Evolutionary conservation across 2,113 vertebrate species (phyloP).

Genomic region (Chitala chitala): DNA sequence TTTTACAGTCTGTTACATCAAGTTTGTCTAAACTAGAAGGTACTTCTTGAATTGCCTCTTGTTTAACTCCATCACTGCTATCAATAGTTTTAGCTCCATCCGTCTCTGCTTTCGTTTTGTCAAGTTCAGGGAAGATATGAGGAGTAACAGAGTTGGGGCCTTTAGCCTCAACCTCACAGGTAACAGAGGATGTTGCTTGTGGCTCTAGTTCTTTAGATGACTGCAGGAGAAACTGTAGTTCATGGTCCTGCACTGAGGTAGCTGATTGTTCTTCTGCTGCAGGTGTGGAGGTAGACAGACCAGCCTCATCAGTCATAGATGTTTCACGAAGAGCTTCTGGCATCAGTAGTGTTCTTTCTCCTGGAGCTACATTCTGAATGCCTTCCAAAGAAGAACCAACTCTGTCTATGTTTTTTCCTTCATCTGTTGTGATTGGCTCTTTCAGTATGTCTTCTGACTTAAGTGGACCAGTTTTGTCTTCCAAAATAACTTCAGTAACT

Average conservation of each 20-base stretch:
- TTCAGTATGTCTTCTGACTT: slow-evolving; percentile 2
- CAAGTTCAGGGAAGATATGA: slow-evolving; percentile 30
- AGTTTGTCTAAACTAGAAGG: slow-evolving; percentile 43
- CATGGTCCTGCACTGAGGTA: slow-evolving; percentile 71
- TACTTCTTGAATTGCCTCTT: slow-evolving; percentile 41
- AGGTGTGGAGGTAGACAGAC: slow-evolving; percentile 52
- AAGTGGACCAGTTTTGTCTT: slow-evolving; percentile 12
- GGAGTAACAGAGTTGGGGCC: slow-evolving; percentile 9
- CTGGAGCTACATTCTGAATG: background rate
- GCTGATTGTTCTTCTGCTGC: slow-evolving; percentile 48
- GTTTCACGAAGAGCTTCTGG: slow-evolving; percentile 46
- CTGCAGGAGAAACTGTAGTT: slow-evolving; percentile 69
- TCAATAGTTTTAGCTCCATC: slow-evolving; percentile 53
- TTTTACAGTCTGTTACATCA: slow-evolving; percentile 38
- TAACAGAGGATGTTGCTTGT: slow-evolving; percentile 35
- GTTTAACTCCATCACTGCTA: slow-evolving; percentile 52
- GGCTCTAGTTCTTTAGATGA: slow-evolving; percentile 50
- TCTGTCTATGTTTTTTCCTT: slow-evolving; percentile 33
- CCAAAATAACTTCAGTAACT: background rate
- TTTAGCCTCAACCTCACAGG: slow-evolving; percentile 11
- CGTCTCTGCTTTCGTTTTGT: slow-evolving; percentile 46
- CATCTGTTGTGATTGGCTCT: background rate
- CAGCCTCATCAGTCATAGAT: slow-evolving; percentile 65
- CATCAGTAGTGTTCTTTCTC: background rate
- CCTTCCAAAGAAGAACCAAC: background rate